Conservation (phyloP, 2,888 invertebrate genomes). For the Ornithoptera priamus region DNA sequence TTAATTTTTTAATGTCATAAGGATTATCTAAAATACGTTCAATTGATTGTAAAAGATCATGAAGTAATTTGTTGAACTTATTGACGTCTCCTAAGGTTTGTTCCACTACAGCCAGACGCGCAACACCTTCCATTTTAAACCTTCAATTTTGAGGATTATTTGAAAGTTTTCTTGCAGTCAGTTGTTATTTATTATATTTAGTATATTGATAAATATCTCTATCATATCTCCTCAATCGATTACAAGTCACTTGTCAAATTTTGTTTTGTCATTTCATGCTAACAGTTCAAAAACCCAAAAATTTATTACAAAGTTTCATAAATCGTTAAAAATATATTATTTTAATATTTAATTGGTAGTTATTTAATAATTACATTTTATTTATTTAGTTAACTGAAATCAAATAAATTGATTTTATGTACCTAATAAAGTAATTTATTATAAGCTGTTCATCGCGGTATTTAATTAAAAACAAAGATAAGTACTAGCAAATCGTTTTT, state of each 20-base stretch:
- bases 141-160: slow-evolving; percentile 30
- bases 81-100: slow-evolving; percentile 53
- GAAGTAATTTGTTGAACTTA: slow-evolving; percentile 56
- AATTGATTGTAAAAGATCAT: slow-evolving; percentile 56
- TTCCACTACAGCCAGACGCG: slow-evolving; percentile 70
- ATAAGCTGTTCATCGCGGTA: too few relatives aligned
- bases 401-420: too few relatives aligned
- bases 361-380: background rate
- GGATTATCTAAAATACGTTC: slow-evolving; percentile 65
- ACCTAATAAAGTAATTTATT: too few relatives aligned
- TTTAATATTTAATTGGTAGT: background rate
- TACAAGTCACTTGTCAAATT: slow-evolving; percentile 60
- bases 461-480: too few relatives aligned
- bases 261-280: slow-evolving; percentile 36
- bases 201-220: background rate
- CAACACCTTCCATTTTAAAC: slow-evolving; percentile 68
- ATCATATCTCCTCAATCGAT: slow-evolving; percentile 7
- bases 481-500: too few relatives aligned
- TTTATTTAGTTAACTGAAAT: background rate
- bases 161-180: slow-evolving; percentile 32
- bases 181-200: slow-evolving; percentile 42
- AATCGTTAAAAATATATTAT: background rate
- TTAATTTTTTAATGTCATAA: slow-evolving; percentile 44
- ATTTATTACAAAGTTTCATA: background rate
- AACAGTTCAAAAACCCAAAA: slow-evolving; percentile 30